Evolutionary conservation across 2,888 invertebrate genomes (phyloP), one percentile per base, ranked within the genome.

Genomic region (Drosophila mettleri): DNA sequence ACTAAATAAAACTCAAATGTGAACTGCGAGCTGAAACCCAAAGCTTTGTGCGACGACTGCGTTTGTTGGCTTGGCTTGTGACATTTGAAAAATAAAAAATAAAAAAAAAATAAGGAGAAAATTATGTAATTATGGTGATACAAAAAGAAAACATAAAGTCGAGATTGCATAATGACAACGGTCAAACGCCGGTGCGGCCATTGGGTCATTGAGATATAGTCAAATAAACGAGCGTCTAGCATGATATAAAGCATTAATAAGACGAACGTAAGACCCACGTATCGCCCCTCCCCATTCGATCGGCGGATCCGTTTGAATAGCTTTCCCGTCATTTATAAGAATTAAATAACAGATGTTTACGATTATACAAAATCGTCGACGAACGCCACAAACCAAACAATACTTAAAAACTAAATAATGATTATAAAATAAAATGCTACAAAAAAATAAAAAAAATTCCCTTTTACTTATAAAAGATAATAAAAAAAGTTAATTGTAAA

Each of bases 11-110:
- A 52, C 38, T 12, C 18, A 33, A 60, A 54, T 46, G 78, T 16
- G 65, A 65, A 36, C 60, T 48, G 43, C 24, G 63, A 54, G 55
- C 49, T 39, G 38, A 24, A 46, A 16, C 45, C 27, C 52, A 51
- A 49, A 68, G 43, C 29, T 52, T 59, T 41, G 39, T 53, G 41
- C 41, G 63, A 45, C 57, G 53, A 65, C 76, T 66, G 68, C 69
- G 81, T 71, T 69, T 79, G 71, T 80, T 87, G 83, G 82, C 88
- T 80, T 87, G 83, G 82, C 88, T 84, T 84, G 83, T 84, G 83
- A 84, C 83, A 84, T 84, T 88, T 83, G 69, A 70, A 87, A 82
- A 72, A 73, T 69, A 7, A 18, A 38, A 38, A 16, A 67, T 64
- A 75, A 5, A 29, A 2, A 29, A 5, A 29, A 5, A 3, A 24